phyloP scores from a whole-genome alignment of 2,888 invertebrate genomes.

The Drosophila multiciliata region DNA sequence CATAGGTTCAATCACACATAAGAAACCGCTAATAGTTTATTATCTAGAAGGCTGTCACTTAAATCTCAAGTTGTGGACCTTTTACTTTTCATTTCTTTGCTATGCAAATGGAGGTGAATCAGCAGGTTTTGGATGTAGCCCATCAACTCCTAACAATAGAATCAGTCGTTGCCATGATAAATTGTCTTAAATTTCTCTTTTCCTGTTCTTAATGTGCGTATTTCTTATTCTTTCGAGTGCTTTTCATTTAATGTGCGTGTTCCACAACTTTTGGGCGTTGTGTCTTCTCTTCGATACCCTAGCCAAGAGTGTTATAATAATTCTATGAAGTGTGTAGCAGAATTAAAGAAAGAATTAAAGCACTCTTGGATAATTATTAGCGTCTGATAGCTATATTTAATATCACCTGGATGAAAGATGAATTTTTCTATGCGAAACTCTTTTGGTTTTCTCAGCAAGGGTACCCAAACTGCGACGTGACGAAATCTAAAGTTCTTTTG shows the following conservation, averaged over 20 bases:
- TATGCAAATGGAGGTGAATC: slow-evolving; percentile 63
- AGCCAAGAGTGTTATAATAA: background rate
- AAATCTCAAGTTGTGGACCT: slow-evolving; percentile 35
- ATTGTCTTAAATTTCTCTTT: slow-evolving; percentile 61
- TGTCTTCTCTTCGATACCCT: slow-evolving; percentile 2
- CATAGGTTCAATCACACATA: slow-evolving; percentile 46
- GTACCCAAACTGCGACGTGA: background rate
- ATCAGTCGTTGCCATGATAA: slow-evolving; percentile 22
- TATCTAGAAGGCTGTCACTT: slow-evolving; percentile 28
- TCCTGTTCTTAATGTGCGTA: slow-evolving; percentile 58
- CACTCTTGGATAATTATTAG: background rate
- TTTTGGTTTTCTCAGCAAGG: background rate
- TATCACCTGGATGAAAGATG: background rate
- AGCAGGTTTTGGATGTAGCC: slow-evolving; percentile 24
- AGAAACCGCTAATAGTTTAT: slow-evolving; percentile 10
- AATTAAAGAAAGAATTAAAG: background rate
- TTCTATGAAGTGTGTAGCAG: background rate
- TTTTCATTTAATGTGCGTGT: slow-evolving; percentile 50
- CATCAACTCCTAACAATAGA: slow-evolving; percentile 22
- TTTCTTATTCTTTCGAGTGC: slow-evolving; percentile 33
- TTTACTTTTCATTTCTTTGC: slow-evolving; percentile 66
- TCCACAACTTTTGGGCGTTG: slow-evolving; percentile 28
- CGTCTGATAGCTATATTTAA: background rate
- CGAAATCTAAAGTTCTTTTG: background rate
- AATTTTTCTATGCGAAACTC: background rate